Evolutionary conservation across 2,113 vertebrate genomes (phyloP), one percentile per base, ranked within the genome.

Genomic region (Callipepla californica): DNA sequence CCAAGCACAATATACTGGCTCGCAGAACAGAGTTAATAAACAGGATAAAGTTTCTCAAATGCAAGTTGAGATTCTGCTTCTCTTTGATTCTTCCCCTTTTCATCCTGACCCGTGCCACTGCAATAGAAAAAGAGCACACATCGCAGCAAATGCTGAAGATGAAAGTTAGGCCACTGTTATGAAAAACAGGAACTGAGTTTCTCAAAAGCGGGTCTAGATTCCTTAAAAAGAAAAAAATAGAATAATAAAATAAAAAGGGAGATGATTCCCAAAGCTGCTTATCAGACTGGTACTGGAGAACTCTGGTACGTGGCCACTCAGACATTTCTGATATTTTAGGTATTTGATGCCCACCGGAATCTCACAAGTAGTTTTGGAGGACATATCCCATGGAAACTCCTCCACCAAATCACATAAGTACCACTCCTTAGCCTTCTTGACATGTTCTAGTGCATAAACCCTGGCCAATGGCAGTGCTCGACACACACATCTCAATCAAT

Each of bases 1-100:
- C 95, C 97, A 97, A 97, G 94, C 70, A 95, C 94, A 95, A 96
- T 89, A 96, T 80, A 87, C 70, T 85, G 81, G 87, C 80, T 91
- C 3, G 0, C 75, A 91, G 85, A 57, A 80, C 80, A 85, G 76
- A 97, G 80, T 95, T 92, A 96, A 96, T 96, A 97, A 96, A 95
- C 87, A 95, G 93, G 91, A 86, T 97, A 90, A 94, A 77, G 59
- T 97, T 97, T 93, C 93, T 91, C 44, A 82, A 92, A 78, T n/a
- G 75, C 87, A 87, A 85, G 93, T 30, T 76, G 92, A 85, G 83
- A 83, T 94, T 96, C 80, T 92, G 62, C 79, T 80, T 85, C 53
- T 90, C 93, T 96, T 95, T 97, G 90, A 93, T 93, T 95, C 74
- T 94, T 94, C 80, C 65, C 61, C 69, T 95, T 92, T 90, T 91